Evolutionary conservation across 2,888 invertebrate species (phyloP).

Genomic region (Idaea aversata): DNA sequence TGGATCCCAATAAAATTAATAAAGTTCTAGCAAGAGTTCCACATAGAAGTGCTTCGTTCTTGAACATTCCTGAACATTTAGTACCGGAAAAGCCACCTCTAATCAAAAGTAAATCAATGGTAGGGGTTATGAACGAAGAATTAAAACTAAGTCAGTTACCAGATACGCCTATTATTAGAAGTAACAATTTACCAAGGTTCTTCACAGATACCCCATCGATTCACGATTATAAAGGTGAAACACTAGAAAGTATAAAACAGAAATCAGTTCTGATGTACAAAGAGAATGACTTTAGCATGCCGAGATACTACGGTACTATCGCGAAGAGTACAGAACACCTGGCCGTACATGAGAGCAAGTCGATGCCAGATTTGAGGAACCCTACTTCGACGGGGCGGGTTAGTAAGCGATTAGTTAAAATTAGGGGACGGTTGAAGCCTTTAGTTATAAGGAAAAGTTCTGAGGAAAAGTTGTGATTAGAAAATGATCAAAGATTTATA

Average conservation of each 20-base stretch:
- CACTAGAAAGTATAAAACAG: constrained; percentile 73
- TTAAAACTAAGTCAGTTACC: constrained; percentile 63
- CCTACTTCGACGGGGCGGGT: constrained; percentile 55
- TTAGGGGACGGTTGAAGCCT: constrained; percentile 69
- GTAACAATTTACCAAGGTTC: constrained; percentile 70
- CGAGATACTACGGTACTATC: constrained; percentile 79
- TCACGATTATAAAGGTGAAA: constrained; percentile 68
- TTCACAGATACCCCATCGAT: constrained; percentile 66
- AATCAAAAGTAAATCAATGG: constrained; percentile 67
- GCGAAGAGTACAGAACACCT: constrained; percentile 47
- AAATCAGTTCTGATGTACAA: constrained; percentile 73
- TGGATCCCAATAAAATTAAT: constrained; percentile 66
- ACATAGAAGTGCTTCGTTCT: constrained; percentile 72
- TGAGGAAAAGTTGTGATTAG: constrained; percentile 56
- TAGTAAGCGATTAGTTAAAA: constrained; percentile 69
- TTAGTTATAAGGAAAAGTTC: constrained; percentile 72
- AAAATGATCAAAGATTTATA: not conserved
- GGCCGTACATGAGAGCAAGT: constrained; percentile 70
- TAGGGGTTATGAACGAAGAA: constrained; percentile 63
- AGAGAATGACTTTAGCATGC: constrained; percentile 82
- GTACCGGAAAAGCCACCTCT: constrained; percentile 65
- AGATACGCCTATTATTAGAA: constrained; percentile 74
- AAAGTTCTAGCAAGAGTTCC: constrained; percentile 69
- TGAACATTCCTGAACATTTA: constrained; percentile 70
- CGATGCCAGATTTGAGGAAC: constrained; percentile 73